A percentile compares a stretch with the other conserved stretches of the same genome.
phyloP scores from a whole-genome alignment of 2,888 invertebrate species.

The Tenthredo amoena region DNA sequence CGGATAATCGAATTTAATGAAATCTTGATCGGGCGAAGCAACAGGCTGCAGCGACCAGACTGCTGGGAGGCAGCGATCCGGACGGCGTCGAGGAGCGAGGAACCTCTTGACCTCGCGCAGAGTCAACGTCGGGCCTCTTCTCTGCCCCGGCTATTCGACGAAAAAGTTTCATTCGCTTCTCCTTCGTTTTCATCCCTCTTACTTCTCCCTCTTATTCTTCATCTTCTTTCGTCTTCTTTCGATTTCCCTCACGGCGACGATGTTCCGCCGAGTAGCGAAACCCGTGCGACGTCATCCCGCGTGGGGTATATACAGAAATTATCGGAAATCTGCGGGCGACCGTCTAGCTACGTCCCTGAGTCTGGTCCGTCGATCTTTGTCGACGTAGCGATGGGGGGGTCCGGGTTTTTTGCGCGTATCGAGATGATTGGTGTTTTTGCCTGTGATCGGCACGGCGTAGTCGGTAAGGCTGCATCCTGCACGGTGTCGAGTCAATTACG shows the following conservation, averaged over 20 bases:
- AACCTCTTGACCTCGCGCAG: conserved; percentile 48
- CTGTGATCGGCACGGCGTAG: conserved; percentile 60
- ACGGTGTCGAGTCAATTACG: conserved; percentile 74
- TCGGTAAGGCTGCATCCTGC: conserved; percentile 60
- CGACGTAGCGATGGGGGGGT: conserved; percentile 27
- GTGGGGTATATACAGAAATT: background rate
- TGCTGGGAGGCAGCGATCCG: conserved; percentile 41
- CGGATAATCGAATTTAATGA: conserved; percentile 51
- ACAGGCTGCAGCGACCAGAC: conserved; percentile 44
- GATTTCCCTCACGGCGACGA: background rate
- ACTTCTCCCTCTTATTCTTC: too few species aligned
- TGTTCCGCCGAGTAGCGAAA: background rate
- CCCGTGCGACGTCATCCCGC: background rate
- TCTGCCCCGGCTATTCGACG: background rate
- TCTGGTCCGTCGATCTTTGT: background rate
- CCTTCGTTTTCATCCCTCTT: background rate
- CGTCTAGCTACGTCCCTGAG: conserved; percentile 1
- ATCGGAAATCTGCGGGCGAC: background rate
- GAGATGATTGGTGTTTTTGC: conserved; percentile 72
- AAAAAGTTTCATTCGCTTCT: conserved; percentile 45
- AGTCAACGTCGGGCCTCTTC: conserved; percentile 43
- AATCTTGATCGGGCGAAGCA: conserved; percentile 51
- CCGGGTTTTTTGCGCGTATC: conserved; percentile 67
- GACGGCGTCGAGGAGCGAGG: conserved; percentile 33
- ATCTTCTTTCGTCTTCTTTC: background rate